Base-by-base conservation (phyloP, 2,113 vertebrate genomes). In the Cheirogaleus medius region DNA sequence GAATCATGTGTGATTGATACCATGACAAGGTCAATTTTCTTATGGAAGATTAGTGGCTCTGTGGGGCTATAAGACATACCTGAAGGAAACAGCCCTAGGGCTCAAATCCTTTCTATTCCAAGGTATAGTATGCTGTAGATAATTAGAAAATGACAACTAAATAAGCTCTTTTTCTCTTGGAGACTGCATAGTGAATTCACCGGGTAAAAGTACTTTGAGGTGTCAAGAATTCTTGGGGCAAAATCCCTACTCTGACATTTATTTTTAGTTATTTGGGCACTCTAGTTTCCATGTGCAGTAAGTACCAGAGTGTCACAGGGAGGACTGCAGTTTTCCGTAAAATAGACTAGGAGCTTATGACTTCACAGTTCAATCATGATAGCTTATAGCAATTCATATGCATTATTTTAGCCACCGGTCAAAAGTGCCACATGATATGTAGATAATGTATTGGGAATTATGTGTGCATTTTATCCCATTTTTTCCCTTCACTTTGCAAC, bases 371-470 rank as follows among this genome's bases (percentile, higher is more conserved):
- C 42, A 80, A 49, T 84, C 25, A 32, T 29, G 37, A 0, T 27
- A 44, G 32, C 15, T 54, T 34, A 78, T 49, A 73, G 47, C n/a
- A 56, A 93, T 78, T 93, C 56, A 29, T 80, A 47, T 44, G 6
- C 54, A 74, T 78, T 93, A 90, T 89, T 85, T 93, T 89, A 87
- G 80, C 18, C 37, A 80, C 34, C 80, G 44, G n/a, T 87, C 73
- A 88, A 81, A 97, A 76, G 60, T 78, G 73, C 3, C 42, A 97
- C 23, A 83, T 82, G 74, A 73, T 60, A 60, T 52, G 18, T 73
- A 94, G 69, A 29, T 66, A 87, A 71, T n/a, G 11, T 44, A 81
- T 83, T 71, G 7, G 71, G 5, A 56, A 11, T 27, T 66, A 7
- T 9, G 3, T 47, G 1, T 39, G 11, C 34, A 66, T 54, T 96